Conservation (phyloP, 2,113 vertebrate species). For the Eurystomus gularis region DNA sequence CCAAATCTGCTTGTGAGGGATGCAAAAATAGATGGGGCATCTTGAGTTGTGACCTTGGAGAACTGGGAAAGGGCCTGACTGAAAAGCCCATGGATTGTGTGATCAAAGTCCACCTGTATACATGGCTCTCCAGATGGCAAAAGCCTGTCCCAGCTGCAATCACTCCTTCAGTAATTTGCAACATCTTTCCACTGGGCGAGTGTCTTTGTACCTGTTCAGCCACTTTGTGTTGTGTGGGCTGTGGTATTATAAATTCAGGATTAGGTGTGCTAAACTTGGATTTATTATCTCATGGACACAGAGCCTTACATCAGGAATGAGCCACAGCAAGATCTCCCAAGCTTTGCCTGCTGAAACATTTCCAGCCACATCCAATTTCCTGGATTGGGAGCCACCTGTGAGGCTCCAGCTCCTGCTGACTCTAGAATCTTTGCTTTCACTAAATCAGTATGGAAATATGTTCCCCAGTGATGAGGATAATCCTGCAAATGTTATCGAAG, state of each 20-base stretch:
- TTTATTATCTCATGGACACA: not conserved
- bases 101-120: not conserved
- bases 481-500: constrained; percentile 40
- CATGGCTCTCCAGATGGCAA: not conserved
- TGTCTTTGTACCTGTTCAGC: constrained; percentile 19
- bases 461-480: constrained; percentile 25
- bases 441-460: constrained; percentile 42
- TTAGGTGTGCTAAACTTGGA: not conserved
- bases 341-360: not conserved
- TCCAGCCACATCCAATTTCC: constrained; percentile 42
- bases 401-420: constrained; percentile 31
- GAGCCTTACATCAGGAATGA: constrained; percentile 7
- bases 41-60: not conserved
- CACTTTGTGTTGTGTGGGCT: not conserved
- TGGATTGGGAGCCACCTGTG: constrained; percentile 1
- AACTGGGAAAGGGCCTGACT: not conserved
- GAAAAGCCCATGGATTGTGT: not conserved
- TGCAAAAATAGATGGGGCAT: not conserved
- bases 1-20: not conserved
- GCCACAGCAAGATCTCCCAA: constrained; percentile 6
- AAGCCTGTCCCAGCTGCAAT: not conserved
- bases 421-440: constrained; percentile 19
- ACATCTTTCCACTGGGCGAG: not conserved
- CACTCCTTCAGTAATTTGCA: not conserved
- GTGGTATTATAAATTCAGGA: constrained; percentile 24